Conservation (phyloP, 2,113 vertebrate genomes). For the Pithys albifrons region DNA sequence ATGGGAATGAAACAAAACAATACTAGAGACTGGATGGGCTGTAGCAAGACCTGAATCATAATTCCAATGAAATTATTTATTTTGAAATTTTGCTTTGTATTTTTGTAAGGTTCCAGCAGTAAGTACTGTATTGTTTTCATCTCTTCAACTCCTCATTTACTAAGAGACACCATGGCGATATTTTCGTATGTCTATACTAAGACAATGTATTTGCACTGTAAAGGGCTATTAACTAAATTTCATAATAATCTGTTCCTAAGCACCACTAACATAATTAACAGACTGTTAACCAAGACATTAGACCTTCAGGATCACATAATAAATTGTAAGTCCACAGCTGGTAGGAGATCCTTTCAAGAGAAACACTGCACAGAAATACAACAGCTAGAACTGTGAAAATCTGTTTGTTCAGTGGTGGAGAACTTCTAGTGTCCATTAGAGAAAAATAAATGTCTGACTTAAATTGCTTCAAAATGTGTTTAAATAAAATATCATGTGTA, state of each 20-base stretch:
- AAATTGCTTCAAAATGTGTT: constrained; percentile 9
- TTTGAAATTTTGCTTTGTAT: background rate
- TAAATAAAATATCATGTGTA: constrained; percentile 28
- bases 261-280: constrained; percentile 64
- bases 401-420: constrained; percentile 38
- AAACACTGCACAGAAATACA: background rate
- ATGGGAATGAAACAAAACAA: background rate
- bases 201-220: constrained; percentile 20
- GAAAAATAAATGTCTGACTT: constrained; percentile 22
- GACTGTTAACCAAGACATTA: constrained; percentile 47
- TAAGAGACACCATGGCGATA: background rate
- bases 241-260: constrained; percentile 57
- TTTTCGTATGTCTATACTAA: background rate
- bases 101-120: background rate
- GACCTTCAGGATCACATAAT: constrained; percentile 1
- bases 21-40: background rate
- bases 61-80: background rate
- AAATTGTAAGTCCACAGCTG: constrained; percentile 35
- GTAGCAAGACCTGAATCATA: background rate
- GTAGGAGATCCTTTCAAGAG: constrained; percentile 16
- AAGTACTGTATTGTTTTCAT: background rate
- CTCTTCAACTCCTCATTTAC: background rate
- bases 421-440: background rate
- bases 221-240: constrained; percentile 53
- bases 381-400: background rate